These are phyloP conservation scores for Corythoichthys intestinalis DNA, from an alignment of 2,113 vertebrate genomes.

Conservation along the genomic window DNA sequence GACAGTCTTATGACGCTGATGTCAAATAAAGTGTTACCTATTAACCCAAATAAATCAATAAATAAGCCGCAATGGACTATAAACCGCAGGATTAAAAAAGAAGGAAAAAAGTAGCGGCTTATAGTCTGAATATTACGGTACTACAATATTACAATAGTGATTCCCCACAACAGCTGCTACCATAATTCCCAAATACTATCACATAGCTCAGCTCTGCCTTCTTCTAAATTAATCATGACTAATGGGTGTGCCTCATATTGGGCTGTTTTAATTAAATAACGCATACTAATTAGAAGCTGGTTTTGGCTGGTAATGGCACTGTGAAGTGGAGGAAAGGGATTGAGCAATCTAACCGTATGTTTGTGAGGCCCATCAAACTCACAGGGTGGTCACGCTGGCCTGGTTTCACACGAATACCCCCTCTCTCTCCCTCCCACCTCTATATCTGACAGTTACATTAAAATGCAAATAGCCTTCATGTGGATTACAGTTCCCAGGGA, in stretches of 20 bases:
- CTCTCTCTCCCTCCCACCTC: background rate
- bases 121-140: too few species aligned
- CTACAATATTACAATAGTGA: background rate
- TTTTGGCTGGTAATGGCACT: conserved; percentile 75
- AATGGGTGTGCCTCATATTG: conserved; percentile 74
- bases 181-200: background rate
- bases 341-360: conserved; percentile 39
- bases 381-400: conserved; percentile 49
- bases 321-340: conserved; percentile 58
- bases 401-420: conserved; percentile 48
- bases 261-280: conserved; percentile 87
- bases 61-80: too few species aligned
- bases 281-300: conserved; percentile 81
- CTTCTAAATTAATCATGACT: conserved; percentile 78
- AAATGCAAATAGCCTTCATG: conserved; percentile 72
- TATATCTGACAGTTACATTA: conserved; percentile 69
- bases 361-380: conserved; percentile 47
- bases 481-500: conserved; percentile 56
- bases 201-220: conserved; percentile 23
- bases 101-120: too few species aligned
- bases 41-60: too few species aligned
- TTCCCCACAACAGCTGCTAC: conserved; percentile 15
- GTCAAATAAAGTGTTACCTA: too few species aligned
- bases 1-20: too few species aligned
- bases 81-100: too few species aligned